Base-by-base conservation (phyloP, 1,140 invertebrate genomes). In the Gyrodactylus bullatarudis region DNA sequence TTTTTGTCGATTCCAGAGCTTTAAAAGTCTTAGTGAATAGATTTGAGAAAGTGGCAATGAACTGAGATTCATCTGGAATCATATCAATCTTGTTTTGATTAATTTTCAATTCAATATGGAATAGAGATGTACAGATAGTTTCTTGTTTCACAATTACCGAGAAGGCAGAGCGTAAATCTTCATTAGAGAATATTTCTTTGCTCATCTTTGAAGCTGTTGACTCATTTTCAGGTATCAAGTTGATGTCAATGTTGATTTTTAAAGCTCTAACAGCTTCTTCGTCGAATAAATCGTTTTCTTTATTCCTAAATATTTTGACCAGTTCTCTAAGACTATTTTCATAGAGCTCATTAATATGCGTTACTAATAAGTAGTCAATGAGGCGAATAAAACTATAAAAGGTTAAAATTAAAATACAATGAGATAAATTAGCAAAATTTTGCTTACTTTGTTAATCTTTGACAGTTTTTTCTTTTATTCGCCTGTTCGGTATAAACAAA, bases 401-500 rank as follows among this genome's bases (percentile, higher is more conserved):
- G 34, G n/a, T 16, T 71, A 75, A 34, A 54, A 72, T 34, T 0
- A 74, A 75, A 73, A 75, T 25, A 20, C 25, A 75, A 26, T 26
- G 20, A 54, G n/a, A 54, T 54, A n/a, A 16, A 54, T 54, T 54
- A n/a, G n/a, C 8, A 8, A 8, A 54, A 54, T 54, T 54, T 54
- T 16, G 85, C 68, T 86, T 81, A 88, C 86, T 85, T 84, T 21
- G 85, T 84, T 0, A 88, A 80, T 24, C 85, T 81, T 76, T 85
- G 83, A 78, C 87, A 89, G 76, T 87, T 86, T 73, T 85, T 84
- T 74, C 86, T 83, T 77, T 89, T 90, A 74, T 86, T 85, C 0
- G 87, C 86, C 76, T 89, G 87, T 76, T 89, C 86, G 26, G 87
- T 88, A 76, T 88, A 89, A 23, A 86, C 87, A 83, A 88, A 82